Base-by-base conservation (phyloP, 2,113 vertebrate genomes). In the Montifringilla adamsi region DNA sequence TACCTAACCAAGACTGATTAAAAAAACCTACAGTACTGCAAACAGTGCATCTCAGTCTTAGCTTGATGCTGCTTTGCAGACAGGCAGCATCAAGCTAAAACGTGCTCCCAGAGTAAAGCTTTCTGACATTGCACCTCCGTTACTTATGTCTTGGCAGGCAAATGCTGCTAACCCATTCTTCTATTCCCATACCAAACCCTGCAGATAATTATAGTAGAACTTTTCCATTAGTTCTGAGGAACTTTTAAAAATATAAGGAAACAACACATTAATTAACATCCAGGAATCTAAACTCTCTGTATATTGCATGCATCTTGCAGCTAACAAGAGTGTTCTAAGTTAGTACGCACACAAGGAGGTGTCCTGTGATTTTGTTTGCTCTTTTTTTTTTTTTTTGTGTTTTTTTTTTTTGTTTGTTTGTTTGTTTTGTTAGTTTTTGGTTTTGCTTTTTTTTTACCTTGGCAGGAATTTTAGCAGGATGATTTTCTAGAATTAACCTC, bases 401-500 rank as follows among this genome's bases (percentile, higher is more conserved):
- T 7, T 37, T 37, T 37, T 37, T 24, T 21, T 66, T 70, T 46
- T 39, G 39, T 39, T 39, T 39, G 23, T 62, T 75, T 46, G 19
- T 27, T 41, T 27, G 35, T 78, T 49, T 49, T 31, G 6, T 52
- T 27, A 14, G 16, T 10, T 27, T 62, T 60, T 19, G 26, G 11
- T 60, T 60, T 27, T 19, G 16, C 11, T n/a, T 50, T 64, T 26
- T 31, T 43, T 83, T 97, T 91, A 99, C 99, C 99, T 99, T 99
- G 50, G 99, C 99, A 49, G 99, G 99, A 94, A 99, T 99, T 98
- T 99, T 99, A 58, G 99, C 99, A 3, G 99, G 99, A 46, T 99
- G 99, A 93, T 99, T 99, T 98, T 99, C 99, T 89, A 99, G 98
- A 97, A 99, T 99, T 85, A 99, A 98, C 52, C 99, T 98, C 95